phyloP scores from a whole-genome alignment of 92 coral and sea anemone genomes.

The Metridium senile region DNA sequence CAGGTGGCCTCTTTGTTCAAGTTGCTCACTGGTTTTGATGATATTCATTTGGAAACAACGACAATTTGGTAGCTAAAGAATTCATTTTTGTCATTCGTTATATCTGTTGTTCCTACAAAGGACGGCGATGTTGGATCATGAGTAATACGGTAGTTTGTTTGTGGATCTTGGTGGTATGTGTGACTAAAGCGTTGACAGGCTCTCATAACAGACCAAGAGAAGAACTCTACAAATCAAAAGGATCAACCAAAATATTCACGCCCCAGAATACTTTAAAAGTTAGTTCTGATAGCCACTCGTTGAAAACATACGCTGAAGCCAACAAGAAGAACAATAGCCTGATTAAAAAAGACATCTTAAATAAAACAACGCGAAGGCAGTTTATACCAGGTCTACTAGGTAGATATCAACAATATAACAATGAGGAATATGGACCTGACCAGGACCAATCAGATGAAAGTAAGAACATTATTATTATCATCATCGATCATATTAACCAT shows the following conservation, averaged over 20 bases:
- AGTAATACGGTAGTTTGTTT: not conserved
- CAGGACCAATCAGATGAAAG: not conserved
- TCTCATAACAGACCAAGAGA: not conserved
- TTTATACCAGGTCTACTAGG: conserved; percentile 38
- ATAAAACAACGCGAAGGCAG: conserved; percentile 22
- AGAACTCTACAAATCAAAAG: conserved; percentile 2
- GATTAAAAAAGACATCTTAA: not conserved
- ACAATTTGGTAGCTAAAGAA: not conserved
- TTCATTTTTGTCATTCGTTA: not conserved
- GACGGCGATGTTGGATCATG: conserved; percentile 6
- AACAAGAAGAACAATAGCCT: too few species aligned
- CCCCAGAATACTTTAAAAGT: not conserved
- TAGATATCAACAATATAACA: conserved; percentile 24
- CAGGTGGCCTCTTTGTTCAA: conserved; percentile 21
- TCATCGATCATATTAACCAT: not conserved
- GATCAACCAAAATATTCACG: not conserved
- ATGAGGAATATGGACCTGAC: not conserved
- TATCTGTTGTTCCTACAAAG: not conserved
- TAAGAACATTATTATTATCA: not conserved
- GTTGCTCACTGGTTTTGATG: not conserved
- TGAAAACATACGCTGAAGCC: not conserved
- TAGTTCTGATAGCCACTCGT: not conserved
- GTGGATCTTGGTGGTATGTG: not conserved
- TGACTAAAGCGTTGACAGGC: not conserved
- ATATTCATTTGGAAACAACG: not conserved